Percentiles rank a stretch among this genome's conserved stretches.
These are phyloP conservation scores for Dryococelus australis DNA, from an alignment of 2,888 invertebrate genomes.

Conservation along the genomic window DNA sequence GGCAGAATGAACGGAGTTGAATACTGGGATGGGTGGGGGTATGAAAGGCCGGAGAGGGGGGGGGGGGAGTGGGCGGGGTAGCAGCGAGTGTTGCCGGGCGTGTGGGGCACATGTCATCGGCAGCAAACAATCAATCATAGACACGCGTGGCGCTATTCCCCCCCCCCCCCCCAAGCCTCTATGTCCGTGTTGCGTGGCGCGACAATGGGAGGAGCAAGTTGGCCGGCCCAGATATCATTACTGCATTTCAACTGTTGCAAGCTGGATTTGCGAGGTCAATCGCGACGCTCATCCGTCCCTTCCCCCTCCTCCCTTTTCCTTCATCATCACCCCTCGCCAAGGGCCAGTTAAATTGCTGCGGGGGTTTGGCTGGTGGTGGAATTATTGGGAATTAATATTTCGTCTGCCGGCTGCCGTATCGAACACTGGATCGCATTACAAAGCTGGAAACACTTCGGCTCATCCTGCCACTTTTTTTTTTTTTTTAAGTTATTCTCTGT, in stretches of 20 bases:
- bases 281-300: neutral
- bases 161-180: neutral
- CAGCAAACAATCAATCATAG: neutral
- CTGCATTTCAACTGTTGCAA: neutral
- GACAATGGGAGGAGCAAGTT: conserved; percentile 1
- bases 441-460: too few species aligned
- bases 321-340: neutral
- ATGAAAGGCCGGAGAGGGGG: neutral
- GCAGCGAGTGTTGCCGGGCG: neutral
- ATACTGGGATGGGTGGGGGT: neutral
- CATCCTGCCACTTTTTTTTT: too few species aligned
- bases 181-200: neutral
- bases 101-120: neutral
- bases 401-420: too few species aligned
- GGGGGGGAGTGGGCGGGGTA: neutral
- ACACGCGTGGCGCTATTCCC: neutral
- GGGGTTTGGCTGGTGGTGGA: too few species aligned
- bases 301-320: neutral
- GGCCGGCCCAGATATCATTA: neutral
- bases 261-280: neutral
- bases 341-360: neutral
- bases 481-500: too few species aligned
- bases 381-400: too few species aligned
- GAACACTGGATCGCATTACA: too few species aligned
- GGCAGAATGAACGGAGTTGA: neutral